A percentile compares a stretch with the other conserved stretches of the same genome.
Conservation (phyloP, 2,113 vertebrate genomes). For the Hyla sarda region DNA sequence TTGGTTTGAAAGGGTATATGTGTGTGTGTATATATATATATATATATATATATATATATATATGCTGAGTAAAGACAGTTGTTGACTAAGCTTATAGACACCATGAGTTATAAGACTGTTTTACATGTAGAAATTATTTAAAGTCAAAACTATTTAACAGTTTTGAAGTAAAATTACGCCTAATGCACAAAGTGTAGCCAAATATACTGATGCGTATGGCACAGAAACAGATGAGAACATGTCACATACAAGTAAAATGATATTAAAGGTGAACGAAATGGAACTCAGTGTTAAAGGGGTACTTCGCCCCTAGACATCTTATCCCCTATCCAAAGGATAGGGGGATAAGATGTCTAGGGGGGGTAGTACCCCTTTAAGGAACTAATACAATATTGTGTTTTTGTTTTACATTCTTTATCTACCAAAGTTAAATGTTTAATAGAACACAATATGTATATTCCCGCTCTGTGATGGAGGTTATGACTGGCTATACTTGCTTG, state of each 20-base stretch:
- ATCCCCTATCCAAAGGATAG: too few relatives aligned
- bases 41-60: not conserved
- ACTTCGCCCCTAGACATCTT: too few relatives aligned
- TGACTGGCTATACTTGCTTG: constrained; percentile 64
- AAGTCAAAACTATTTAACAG: not conserved
- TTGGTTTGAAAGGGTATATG: constrained; percentile 54
- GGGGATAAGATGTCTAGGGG: too few relatives aligned
- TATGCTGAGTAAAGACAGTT: not conserved
- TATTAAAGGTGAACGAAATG: too few relatives aligned
- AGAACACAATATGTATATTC: not conserved
- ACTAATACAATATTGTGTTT: not conserved
- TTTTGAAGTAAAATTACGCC: not conserved
- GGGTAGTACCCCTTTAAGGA: too few relatives aligned
- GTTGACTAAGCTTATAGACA: not conserved
- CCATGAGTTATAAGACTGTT: not conserved
- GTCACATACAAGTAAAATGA: too few relatives aligned
- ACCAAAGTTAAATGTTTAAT: not conserved
- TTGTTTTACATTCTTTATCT: not conserved
- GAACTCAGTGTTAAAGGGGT: too few relatives aligned
- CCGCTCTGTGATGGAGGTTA: not conserved
- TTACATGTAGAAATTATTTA: too few relatives aligned
- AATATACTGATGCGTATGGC: not conserved
- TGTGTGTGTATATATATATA: not conserved
- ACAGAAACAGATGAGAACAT: not conserved
- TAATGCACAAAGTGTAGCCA: not conserved